Evolutionary conservation across 2,113 vertebrate genomes (phyloP).

Genomic region (Burhinus bistriatus): DNA sequence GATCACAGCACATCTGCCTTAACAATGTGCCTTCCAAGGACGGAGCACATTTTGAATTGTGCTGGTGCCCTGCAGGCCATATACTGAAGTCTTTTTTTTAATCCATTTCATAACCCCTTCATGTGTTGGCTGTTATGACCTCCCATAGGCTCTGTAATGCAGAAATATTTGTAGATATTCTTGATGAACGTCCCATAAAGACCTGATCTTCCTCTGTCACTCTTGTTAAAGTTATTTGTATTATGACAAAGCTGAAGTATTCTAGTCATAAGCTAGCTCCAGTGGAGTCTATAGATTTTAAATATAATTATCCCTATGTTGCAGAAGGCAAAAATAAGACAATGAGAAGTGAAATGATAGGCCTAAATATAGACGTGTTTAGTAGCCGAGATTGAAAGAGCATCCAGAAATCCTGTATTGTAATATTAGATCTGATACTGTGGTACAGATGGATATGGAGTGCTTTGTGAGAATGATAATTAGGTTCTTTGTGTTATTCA

Average conservation of each 20-base stretch:
- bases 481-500: not conserved
- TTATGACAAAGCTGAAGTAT: not conserved
- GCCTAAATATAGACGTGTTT: not conserved
- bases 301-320: not conserved
- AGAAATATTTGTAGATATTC: not conserved
- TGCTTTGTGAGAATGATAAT: conserved; percentile 5
- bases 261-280: not conserved
- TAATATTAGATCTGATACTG: not conserved
- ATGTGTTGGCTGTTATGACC: not conserved
- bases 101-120: not conserved
- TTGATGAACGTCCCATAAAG: not conserved
- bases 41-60: not conserved
- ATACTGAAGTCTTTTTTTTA: not conserved
- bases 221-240: not conserved
- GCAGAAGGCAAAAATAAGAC: not conserved
- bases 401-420: not conserved
- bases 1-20: not conserved
- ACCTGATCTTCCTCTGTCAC: not conserved
- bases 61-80: not conserved
- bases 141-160: not conserved
- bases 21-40: not conserved
- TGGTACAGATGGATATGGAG: not conserved
- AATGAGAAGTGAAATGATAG: not conserved
- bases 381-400: not conserved
- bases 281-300: not conserved